Conservation (phyloP, 2,888 invertebrate species). For the Drosophila suboccidentalis region DNA sequence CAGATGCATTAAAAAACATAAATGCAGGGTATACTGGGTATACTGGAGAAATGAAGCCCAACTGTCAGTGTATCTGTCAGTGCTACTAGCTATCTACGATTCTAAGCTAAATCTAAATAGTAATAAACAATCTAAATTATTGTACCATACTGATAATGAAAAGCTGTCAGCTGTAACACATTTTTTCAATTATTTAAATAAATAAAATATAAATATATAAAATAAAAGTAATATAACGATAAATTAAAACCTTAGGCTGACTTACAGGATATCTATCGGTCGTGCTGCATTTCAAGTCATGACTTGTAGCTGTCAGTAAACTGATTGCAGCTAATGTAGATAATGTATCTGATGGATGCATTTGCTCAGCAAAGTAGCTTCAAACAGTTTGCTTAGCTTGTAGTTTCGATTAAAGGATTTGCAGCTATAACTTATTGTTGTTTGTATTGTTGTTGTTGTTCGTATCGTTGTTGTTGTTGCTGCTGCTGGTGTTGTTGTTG, state of each 20-base stretch:
- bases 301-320: background rate
- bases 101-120: background rate
- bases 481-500: slow-evolving; percentile 40
- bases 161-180: background rate
- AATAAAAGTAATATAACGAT: background rate
- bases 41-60: no score
- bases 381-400: slow-evolving; percentile 32
- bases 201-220: background rate
- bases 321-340: slow-evolving; percentile 6
- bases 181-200: no score
- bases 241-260: background rate
- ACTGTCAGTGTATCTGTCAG: background rate
- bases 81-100: background rate
- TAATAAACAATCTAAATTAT: no score
- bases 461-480: slow-evolving; percentile 18
- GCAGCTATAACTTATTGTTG: slow-evolving; percentile 12
- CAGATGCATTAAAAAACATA: no score
- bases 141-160: no score
- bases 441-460: slow-evolving; percentile 13
- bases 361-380: slow-evolving; percentile 37
- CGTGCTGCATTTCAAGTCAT: background rate
- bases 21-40: no score
- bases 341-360: slow-evolving; percentile 44
- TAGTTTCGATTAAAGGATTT: slow-evolving; percentile 59
- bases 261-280: slow-evolving; percentile 3